Evolutionary conservation across 2,113 vertebrate genomes (phyloP).

Genomic region (Brachypteracias leptosomus): DNA sequence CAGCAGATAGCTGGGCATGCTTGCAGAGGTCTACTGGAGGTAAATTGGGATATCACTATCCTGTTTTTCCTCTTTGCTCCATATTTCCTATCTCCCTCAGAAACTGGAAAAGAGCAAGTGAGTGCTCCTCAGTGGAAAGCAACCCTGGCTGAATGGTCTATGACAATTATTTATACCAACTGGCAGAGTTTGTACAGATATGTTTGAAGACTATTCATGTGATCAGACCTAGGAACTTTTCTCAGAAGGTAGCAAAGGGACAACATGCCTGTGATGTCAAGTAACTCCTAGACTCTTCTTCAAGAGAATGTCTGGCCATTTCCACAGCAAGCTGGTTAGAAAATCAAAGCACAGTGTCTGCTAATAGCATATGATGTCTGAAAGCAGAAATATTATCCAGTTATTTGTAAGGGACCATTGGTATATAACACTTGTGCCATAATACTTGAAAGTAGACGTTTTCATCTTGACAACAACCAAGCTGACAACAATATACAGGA

Average conservation of each 20-base stretch:
- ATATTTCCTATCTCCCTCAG: not conserved
- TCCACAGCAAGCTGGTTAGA: not conserved
- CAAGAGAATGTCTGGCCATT: not conserved
- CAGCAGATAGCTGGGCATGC: not conserved
- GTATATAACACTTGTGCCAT: not conserved
- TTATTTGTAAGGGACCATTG: not conserved
- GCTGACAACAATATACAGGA: not conserved
- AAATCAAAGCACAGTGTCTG: not conserved
- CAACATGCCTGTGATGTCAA: too few species aligned
- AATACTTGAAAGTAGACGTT: not conserved
- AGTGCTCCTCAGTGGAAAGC: not conserved
- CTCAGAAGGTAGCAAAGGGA: not conserved
- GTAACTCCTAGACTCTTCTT: not conserved
- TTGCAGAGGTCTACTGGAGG: not conserved
- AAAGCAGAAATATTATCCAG: not conserved
- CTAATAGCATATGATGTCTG: not conserved
- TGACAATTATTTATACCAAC: not conserved
- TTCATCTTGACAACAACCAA: not conserved
- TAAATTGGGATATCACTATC: not conserved
- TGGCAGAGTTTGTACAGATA: not conserved
- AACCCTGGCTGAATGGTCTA: not conserved
- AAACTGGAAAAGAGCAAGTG: not conserved
- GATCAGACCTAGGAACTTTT: not conserved
- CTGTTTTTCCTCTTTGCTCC: not conserved
- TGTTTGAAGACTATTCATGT: not conserved